Conservation (phyloP, 2,113 vertebrate genomes). For the Poeciliopsis prolifica region DNA sequence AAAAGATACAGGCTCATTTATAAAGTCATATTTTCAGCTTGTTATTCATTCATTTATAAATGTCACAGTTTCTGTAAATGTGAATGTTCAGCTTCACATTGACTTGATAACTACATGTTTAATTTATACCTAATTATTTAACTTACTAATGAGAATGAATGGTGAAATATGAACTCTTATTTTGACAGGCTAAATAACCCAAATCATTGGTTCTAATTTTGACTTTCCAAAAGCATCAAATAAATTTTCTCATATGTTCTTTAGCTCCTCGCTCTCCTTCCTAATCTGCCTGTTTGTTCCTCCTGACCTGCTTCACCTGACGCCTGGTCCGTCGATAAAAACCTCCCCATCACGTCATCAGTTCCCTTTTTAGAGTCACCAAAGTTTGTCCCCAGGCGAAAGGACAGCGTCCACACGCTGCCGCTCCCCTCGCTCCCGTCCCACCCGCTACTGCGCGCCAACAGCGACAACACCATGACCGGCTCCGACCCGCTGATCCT, state of each 20-base stretch:
- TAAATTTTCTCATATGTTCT: constrained; percentile 2
- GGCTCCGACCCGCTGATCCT: constrained; percentile 84
- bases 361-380: constrained; percentile 92
- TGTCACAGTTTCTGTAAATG: too few species aligned
- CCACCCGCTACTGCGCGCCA: constrained; percentile 85
- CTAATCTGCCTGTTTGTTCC: constrained; percentile 19
- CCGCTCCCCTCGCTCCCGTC: constrained; percentile 75
- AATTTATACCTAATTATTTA: too few species aligned
- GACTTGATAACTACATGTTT: too few species aligned
- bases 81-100: too few species aligned
- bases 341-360: constrained; percentile 45
- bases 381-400: constrained; percentile 83
- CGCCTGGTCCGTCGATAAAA: background rate
- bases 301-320: constrained; percentile 13
- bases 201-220: too few species aligned
- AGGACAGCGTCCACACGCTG: constrained; percentile 80
- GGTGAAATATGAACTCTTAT: too few species aligned
- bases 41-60: too few species aligned
- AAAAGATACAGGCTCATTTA: too few species aligned
- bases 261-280: constrained; percentile 6
- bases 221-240: too few species aligned
- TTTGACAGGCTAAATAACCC: too few species aligned
- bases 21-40: too few species aligned
- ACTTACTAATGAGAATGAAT: too few species aligned
- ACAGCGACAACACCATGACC: constrained; percentile 90